Evolutionary conservation across 2,888 invertebrate species (phyloP).

Genomic region (Lysandra bellargus): DNA sequence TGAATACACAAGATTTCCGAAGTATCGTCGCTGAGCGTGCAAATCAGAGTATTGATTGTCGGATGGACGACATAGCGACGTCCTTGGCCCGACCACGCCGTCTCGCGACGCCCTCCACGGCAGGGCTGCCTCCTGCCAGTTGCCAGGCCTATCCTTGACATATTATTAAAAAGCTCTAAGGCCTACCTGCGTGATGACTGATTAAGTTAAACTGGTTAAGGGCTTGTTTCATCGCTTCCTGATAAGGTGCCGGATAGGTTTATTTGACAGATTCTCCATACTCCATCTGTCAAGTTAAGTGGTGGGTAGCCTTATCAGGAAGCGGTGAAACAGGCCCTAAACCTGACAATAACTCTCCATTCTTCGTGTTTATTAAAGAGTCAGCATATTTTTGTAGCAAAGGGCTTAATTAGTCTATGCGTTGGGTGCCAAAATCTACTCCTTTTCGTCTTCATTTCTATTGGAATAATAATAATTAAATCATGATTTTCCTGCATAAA

Average conservation of each 20-base stretch:
- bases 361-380: no score
- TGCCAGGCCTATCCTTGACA: not conserved
- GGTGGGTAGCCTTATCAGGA: no score
- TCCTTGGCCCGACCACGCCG: slow-evolving; percentile 72
- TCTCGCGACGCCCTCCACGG: slow-evolving; percentile 55
- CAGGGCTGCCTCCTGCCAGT: not conserved
- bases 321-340: no score
- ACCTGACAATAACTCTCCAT: no score
- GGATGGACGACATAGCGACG: slow-evolving; percentile 76
- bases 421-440: no score
- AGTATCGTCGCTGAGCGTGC: slow-evolving; percentile 32
- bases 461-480: not conserved
- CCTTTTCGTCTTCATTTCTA: not conserved
- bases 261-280: no score
- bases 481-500: not conserved
- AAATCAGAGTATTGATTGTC: slow-evolving; percentile 64
- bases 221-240: no score
- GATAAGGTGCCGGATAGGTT: no score
- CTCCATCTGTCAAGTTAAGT: no score
- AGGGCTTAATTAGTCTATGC: no score
- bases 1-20: not conserved
- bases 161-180: not conserved
- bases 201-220: no score
- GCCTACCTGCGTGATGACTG: not conserved
- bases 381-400: no score